Evolutionary conservation across 2,888 invertebrate genomes (phyloP), one percentile per base, ranked within the genome.

Genomic region (Tortricodes alternella): DNA sequence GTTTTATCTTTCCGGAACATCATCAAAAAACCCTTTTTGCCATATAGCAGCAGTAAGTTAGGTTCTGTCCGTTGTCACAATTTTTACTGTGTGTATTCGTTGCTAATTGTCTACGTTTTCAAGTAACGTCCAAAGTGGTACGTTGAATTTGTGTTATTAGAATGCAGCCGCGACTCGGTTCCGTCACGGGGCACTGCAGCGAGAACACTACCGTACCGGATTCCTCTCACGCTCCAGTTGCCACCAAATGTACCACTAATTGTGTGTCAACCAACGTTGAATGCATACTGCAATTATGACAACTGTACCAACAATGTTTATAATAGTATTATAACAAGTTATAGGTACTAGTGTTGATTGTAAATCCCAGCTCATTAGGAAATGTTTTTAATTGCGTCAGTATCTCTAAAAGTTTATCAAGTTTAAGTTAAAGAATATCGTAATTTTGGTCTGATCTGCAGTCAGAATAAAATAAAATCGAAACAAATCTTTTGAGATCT

Each of bases 221-320:
- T 85, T 83, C 87, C 80, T 89, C 89, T 86, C 89, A 89, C 89
- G 89, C 89, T 88, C 89, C 82, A 89, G 78, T 89, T 89, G 81
- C 74, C 78, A 73, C 80, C 78, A 86, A 89, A 58, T 37, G 49
- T 80, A 82, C 77, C 80, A 81, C 78, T 83, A 83, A 87, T 88
- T 86, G 80, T 88, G 70, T 80, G 85, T 78, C 80, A 78, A 83
- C 83, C 82, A 80, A 70, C 70, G 70, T 72, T 66, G 62, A 61
- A 68, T 71, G 73, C 71, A 65, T 74, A 75, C 75, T 13, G 19
- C n/a, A 27, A 49, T 49, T 41, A 29, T 29, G 11, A 29, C 29
- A 29, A 4, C 11, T 29, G 29, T 29, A 11, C 29, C 29, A 29
- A 29, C 11, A 29, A 4, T 29, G 29, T 11, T 29, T 11, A 29